These are phyloP conservation scores for Triplophysa bombifrons DNA, from an alignment of 2,797 vertebrate genomes.

Conservation along the genomic window DNA sequence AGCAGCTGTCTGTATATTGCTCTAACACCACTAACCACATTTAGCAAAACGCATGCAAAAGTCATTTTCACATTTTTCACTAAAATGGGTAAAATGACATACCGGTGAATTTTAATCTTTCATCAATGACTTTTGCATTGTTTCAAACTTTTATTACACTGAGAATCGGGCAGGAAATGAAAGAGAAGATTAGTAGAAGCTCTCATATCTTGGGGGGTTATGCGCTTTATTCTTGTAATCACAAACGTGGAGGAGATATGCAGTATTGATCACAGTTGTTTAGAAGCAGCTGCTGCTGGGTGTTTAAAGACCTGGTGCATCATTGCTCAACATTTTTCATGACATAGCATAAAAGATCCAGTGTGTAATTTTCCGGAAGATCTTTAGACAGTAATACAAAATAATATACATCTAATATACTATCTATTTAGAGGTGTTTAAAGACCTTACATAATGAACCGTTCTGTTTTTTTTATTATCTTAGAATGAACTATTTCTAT, in stretches of 20 bases:
- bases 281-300: not conserved
- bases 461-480: too few species aligned
- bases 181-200: not conserved
- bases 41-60: not conserved
- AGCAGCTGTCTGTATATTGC: not conserved
- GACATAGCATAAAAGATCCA: too few species aligned
- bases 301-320: not conserved
- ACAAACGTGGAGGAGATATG: constrained; percentile 5
- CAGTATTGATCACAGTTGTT: not conserved
- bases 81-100: not conserved
- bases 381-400: too few species aligned
- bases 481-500: too few species aligned
- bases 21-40: not conserved
- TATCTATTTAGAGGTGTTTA: too few species aligned
- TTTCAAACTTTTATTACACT: constrained; percentile 20
- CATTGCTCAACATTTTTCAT: not conserved
- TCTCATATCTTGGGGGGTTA: not conserved
- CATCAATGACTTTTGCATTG: not conserved
- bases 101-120: not conserved
- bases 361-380: too few species aligned
- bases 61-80: not conserved
- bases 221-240: not conserved
- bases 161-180: constrained; percentile 12
- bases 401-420: too few species aligned
- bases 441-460: too few species aligned